Conservation (phyloP, 2,888 invertebrate species). For the Rotaria macrura region DNA sequence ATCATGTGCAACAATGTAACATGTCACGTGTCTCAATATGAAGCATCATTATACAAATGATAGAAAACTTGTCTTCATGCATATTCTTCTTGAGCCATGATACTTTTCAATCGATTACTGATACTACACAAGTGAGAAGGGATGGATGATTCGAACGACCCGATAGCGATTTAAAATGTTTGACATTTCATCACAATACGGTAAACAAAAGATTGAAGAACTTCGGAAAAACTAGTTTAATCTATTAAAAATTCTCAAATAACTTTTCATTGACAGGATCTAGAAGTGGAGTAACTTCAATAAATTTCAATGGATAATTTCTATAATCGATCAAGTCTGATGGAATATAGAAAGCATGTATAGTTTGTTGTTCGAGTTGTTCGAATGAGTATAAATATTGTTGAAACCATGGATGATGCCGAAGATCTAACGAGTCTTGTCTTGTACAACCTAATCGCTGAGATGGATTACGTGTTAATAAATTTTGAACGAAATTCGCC, state of each 20-base stretch:
- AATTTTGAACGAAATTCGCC: neutral
- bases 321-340: neutral
- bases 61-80: too few relatives aligned
- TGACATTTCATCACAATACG: too few relatives aligned
- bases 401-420: slow-evolving; percentile 26
- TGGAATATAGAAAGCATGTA: slow-evolving; percentile 16
- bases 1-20: neutral
- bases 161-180: neutral
- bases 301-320: neutral
- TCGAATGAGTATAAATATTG: neutral
- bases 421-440: neutral
- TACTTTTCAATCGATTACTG: too few relatives aligned
- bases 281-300: neutral
- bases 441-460: slow-evolving; percentile 20
- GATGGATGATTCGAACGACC: neutral
- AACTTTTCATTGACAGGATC: neutral
- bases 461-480: slow-evolving; percentile 1
- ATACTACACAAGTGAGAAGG: neutral
- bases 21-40: too few relatives aligned
- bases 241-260: neutral
- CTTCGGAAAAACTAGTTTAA: neutral
- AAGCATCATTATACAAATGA: too few relatives aligned
- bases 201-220: neutral
- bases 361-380: slow-evolving; percentile 6
- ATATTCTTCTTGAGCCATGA: too few relatives aligned